Evolutionary conservation across 2,797 vertebrate species (phyloP), one percentile per base, ranked within the genome.

Genomic region (Uromys caudimaculatus): DNA sequence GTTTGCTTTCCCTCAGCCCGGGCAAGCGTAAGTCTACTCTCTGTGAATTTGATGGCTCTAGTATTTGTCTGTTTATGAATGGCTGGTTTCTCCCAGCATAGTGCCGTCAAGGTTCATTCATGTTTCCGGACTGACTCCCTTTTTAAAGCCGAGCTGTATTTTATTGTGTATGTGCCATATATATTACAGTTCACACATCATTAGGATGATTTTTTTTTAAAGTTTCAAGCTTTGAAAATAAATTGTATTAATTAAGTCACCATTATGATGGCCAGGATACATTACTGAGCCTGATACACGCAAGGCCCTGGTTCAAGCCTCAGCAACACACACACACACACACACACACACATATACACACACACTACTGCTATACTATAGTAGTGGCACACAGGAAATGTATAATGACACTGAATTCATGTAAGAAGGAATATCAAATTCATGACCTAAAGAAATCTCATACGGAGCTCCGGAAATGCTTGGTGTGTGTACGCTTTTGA

Each of bases 221-320:
- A 29, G 11, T 29, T 78, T 84, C 21, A 84, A 91, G 9, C n/a
- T 94, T 90, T 92, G n/a, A 85, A 95, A 95, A 90, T 71, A 91
- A 41, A 19, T 78, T 93, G 88, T 12, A 73, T 81, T 88, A 64
- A 38, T 91, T 96, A 89, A 91, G 85, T 91, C 90, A 35, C 52
- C 76, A 11, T 47, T 60, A 76, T 89, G 54, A 71, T 73, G 44
- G 24, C 35, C 50, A 56, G 52, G 54, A 47, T 76, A 29, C 58
- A 67, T 52, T 75, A 60, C 79, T 41, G n/a, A 56, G n/a, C 4
- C 23, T 41, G 56, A 73, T 17, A 52, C 12, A 19, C 58, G 50
- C 69, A 41, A 44, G 16, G 24, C 24, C 11, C 82, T n/a, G 0
- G 13, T 71, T 87, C 84, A 27, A 71, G 32, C 64, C 7, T 52